These are phyloP conservation scores for Eristalis intricaria DNA, from an alignment of 2,888 invertebrate genomes.

Conservation along the genomic window DNA sequence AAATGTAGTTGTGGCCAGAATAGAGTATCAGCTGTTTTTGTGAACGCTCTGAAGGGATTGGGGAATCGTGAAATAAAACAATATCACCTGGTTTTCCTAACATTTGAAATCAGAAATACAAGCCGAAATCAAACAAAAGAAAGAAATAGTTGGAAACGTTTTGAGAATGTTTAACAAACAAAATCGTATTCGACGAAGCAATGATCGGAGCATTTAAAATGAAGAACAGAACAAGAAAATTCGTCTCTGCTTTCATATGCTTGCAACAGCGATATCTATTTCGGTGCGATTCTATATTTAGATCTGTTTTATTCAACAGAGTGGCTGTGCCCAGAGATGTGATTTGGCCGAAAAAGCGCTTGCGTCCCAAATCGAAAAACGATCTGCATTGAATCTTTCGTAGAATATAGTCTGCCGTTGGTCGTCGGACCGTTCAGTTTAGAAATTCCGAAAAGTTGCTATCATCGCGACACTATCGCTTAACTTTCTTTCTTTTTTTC, in stretches of 20 bases:
- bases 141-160: background rate
- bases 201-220: slow-evolving; percentile 33
- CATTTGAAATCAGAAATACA: background rate
- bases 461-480: slow-evolving; percentile 81
- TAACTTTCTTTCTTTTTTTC: slow-evolving; percentile 79
- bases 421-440: slow-evolving; percentile 82
- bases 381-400: slow-evolving; percentile 77
- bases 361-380: slow-evolving; percentile 73
- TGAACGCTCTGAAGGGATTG: too few relatives aligned
- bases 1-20: background rate
- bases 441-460: slow-evolving; percentile 80
- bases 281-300: slow-evolving; percentile 80
- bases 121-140: background rate
- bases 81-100: background rate
- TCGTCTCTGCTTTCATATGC: slow-evolving; percentile 67
- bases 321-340: slow-evolving; percentile 78
- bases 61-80: background rate
- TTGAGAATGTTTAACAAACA: slow-evolving; percentile 1
- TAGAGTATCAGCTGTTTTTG: background rate
- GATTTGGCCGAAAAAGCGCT: slow-evolving; percentile 56
- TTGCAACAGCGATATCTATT: slow-evolving; percentile 79
- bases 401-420: slow-evolving; percentile 82
- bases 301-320: slow-evolving; percentile 54
- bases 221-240: slow-evolving; percentile 15
- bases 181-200: background rate